Conservation (phyloP, 1,140 invertebrate genomes). For the Drosophila ercepeae region DNA sequence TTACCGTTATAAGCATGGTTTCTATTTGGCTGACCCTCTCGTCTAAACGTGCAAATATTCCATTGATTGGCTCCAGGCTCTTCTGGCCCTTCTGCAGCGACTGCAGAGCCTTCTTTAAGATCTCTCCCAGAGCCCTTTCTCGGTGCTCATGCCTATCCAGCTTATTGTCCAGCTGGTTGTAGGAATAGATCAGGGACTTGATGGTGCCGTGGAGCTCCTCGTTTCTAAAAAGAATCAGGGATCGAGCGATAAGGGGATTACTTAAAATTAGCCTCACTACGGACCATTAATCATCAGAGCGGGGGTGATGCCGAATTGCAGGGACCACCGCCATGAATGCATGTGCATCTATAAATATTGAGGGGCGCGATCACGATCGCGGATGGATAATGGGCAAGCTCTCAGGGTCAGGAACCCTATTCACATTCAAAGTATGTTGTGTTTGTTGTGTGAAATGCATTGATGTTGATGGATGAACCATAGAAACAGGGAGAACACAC, state of each 20-base stretch:
- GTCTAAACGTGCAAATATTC: slow-evolving; percentile 87
- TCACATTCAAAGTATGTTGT: slow-evolving; percentile 35
- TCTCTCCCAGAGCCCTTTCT: slow-evolving; percentile 91
- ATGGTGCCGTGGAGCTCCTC: slow-evolving; percentile 93
- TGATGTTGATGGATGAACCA: slow-evolving; percentile 61
- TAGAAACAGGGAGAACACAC: slow-evolving; percentile 14
- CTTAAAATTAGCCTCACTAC: slow-evolving; percentile 42
- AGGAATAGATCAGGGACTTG: slow-evolving; percentile 91
- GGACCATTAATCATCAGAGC: slow-evolving; percentile 48
- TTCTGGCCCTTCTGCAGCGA: slow-evolving; percentile 90
- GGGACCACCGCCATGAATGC: slow-evolving; percentile 25
- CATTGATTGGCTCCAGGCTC: slow-evolving; percentile 88
- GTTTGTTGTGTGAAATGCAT: slow-evolving; percentile 56
- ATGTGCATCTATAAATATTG: slow-evolving; percentile 44
- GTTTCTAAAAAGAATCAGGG: slow-evolving; percentile 85
- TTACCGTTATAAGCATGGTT: slow-evolving; percentile 87
- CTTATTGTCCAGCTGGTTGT: slow-evolving; percentile 91
- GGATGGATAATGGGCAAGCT: slow-evolving; percentile 21
- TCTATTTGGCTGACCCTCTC: slow-evolving; percentile 89
- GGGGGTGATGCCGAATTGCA: slow-evolving; percentile 1
- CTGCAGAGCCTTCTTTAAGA: slow-evolving; percentile 89
- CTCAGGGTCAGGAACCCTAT: slow-evolving; percentile 77
- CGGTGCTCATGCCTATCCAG: slow-evolving; percentile 92
- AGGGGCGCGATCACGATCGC: slow-evolving; percentile 28
- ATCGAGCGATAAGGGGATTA: slow-evolving; percentile 1